A percentile compares a stretch with the other conserved stretches of the same genome.
phyloP scores from a whole-genome alignment of 2,888 invertebrate species.

The Timema podura region DNA sequence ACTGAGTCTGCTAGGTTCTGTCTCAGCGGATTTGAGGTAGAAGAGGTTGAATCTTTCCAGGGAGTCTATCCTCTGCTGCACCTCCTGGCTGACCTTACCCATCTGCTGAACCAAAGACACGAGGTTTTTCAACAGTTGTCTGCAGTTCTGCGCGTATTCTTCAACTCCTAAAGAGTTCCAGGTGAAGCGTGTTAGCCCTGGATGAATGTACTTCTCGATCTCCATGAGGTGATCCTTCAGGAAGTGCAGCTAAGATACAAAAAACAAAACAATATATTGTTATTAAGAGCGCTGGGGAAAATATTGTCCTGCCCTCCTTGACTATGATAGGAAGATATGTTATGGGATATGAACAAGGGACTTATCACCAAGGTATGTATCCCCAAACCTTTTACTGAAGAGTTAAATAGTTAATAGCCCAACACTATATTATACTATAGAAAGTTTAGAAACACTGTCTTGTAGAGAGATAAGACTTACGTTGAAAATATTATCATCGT shows the following conservation, averaged over 20 bases:
- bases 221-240: conserved; percentile 64
- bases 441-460: too few species aligned
- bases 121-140: conserved; percentile 54
- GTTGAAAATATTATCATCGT: too few species aligned
- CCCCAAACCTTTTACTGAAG: too few species aligned
- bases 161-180: conserved; percentile 82
- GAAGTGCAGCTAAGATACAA: conserved; percentile 54
- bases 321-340: too few species aligned
- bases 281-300: too few species aligned
- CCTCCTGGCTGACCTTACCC: conserved; percentile 58
- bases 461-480: too few species aligned
- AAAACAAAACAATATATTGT: too few species aligned
- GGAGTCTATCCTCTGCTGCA: conserved; percentile 54
- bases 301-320: too few species aligned
- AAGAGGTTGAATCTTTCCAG: conserved; percentile 58
- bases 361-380: too few species aligned
- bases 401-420: too few species aligned
- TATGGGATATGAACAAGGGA: too few species aligned
- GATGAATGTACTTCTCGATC: conserved; percentile 70
- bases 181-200: conserved; percentile 75
- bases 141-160: conserved; percentile 63
- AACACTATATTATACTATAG: too few species aligned
- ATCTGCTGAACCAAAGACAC: conserved; percentile 64
- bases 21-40: conserved; percentile 44
- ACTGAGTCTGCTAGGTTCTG: conserved; percentile 46